Evolutionary conservation across 2,888 invertebrate species (phyloP).

Genomic region (Drosophila peninsularis): DNA sequence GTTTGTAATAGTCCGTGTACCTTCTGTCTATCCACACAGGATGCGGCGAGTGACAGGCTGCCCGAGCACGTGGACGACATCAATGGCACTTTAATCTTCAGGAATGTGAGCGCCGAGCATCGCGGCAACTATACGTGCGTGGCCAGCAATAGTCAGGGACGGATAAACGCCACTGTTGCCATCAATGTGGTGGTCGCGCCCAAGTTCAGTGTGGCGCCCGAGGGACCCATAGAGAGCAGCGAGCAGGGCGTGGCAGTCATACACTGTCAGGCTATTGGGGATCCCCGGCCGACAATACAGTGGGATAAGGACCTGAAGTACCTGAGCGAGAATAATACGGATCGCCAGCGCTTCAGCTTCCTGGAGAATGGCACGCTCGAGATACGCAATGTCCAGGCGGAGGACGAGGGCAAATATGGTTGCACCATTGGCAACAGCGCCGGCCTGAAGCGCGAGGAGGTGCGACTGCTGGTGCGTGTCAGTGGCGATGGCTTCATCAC

Average conservation of each 20-base stretch:
- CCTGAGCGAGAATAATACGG: slow-evolving; percentile 84
- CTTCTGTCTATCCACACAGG: slow-evolving; percentile 82
- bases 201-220: slow-evolving; percentile 90
- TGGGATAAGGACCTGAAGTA: slow-evolving; percentile 94
- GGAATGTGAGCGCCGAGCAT: slow-evolving; percentile 90
- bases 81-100: slow-evolving; percentile 94
- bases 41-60: slow-evolving; percentile 86
- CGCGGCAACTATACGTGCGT: slow-evolving; percentile 94
- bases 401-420: slow-evolving; percentile 94
- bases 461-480: slow-evolving; percentile 91
- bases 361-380: slow-evolving; percentile 93
- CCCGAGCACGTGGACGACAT: slow-evolving; percentile 92
- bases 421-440: slow-evolving; percentile 98
- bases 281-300: slow-evolving; percentile 94
- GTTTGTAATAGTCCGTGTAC: slow-evolving; percentile 54
- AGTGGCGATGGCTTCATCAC: slow-evolving; percentile 85
- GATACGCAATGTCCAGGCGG: slow-evolving; percentile 90
- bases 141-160: slow-evolving; percentile 91
- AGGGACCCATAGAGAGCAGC: slow-evolving; percentile 91
- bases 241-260: slow-evolving; percentile 90
- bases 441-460: slow-evolving; percentile 92
- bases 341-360: slow-evolving; percentile 87
- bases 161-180: slow-evolving; percentile 92
- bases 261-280: slow-evolving; percentile 94
- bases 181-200: slow-evolving; percentile 95